These are phyloP conservation scores for Psittacula echo DNA, from an alignment of 2,797 vertebrate genomes.

Conservation along the genomic window DNA sequence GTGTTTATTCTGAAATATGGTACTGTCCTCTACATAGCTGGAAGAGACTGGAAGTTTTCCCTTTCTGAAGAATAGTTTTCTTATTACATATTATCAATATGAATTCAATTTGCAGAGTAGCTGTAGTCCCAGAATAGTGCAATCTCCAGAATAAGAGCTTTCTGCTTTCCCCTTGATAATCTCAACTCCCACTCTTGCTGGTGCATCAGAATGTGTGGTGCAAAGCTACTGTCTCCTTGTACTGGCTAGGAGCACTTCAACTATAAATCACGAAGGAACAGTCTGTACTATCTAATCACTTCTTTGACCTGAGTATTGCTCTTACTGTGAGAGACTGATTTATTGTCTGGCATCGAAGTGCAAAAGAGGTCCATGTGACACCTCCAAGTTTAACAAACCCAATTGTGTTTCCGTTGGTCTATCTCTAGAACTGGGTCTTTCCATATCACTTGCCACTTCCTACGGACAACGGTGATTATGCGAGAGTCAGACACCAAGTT, in stretches of 20 bases:
- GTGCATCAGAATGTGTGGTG: constrained; percentile 9
- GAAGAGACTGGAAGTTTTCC: constrained; percentile 34
- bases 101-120: constrained; percentile 52
- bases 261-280: constrained; percentile 27
- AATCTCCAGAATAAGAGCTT: constrained; percentile 41
- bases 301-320: not conserved
- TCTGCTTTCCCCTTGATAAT: constrained; percentile 41
- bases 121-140: constrained; percentile 19
- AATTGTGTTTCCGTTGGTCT: fast-evolving
- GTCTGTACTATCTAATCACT: constrained; percentile 1
- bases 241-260: not conserved
- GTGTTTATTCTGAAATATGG: constrained; percentile 31
- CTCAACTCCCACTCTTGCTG: not conserved
- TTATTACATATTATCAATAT: constrained; percentile 39
- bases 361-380: not conserved
- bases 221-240: not conserved
- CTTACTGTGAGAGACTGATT: not conserved
- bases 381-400: not conserved
- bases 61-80: constrained; percentile 36
- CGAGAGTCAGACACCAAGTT: not conserved
- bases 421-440: not conserved
- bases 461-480: not conserved
- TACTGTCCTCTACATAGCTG: not conserved
- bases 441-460: fast-evolving
- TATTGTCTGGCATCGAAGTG: not conserved